Percentiles rank a stretch among this genome's conserved stretches.
Evolutionary conservation across 2,113 vertebrate species (phyloP).

Genomic region (Amphilophus citrinellus): DNA sequence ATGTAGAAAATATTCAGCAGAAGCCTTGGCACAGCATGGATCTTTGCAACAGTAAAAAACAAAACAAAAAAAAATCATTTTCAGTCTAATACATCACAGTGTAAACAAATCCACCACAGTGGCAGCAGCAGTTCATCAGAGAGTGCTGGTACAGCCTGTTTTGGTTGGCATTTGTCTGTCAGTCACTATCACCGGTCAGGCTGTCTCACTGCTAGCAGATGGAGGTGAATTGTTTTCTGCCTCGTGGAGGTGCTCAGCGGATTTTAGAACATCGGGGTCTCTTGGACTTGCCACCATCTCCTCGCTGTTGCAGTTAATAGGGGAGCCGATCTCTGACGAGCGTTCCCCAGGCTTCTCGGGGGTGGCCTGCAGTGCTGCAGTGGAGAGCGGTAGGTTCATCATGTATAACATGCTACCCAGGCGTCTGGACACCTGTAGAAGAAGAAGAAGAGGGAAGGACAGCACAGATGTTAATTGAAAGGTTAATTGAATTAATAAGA

Average conservation of each 20-base stretch:
- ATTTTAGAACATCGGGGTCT: constrained; percentile 83
- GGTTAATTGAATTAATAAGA: background rate
- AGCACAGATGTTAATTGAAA: background rate
- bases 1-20: background rate
- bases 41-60: constrained; percentile 1
- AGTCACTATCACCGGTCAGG: constrained; percentile 33
- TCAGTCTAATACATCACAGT: constrained; percentile 31
- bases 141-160: background rate
- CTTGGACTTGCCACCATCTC: constrained; percentile 83
- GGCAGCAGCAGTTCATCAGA: constrained; percentile 1
- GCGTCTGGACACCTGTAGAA: constrained; percentile 86
- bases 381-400: constrained; percentile 85
- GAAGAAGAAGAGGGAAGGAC: background rate
- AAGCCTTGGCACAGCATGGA: constrained; percentile 11
- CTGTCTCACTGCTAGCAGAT: constrained; percentile 78
- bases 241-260: constrained; percentile 73
- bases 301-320: constrained; percentile 84
- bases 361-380: constrained; percentile 72
- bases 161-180: background rate
- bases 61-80: constrained; percentile 24
- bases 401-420: constrained; percentile 87
- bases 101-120: constrained; percentile 42
- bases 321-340: constrained; percentile 82
- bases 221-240: constrained; percentile 80
- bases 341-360: constrained; percentile 84